A percentile compares a stretch with the other conserved stretches of the same genome.
Evolutionary conservation across 2,113 vertebrate genomes (phyloP).

Genomic region (Peromyscus polionotus): DNA sequence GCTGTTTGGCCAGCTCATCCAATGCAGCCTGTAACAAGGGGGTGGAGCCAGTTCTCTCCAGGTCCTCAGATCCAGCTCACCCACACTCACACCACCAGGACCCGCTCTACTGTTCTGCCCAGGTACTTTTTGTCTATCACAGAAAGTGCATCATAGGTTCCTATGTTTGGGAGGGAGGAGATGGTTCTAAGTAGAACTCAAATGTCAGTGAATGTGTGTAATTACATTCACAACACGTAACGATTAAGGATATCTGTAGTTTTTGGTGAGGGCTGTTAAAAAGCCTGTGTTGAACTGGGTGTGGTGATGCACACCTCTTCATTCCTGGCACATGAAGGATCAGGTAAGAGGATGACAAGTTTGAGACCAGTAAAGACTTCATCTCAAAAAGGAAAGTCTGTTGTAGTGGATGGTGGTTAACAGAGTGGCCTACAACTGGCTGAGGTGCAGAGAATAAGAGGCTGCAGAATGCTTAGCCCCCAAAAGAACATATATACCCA

Average conservation of each 20-base stretch:
- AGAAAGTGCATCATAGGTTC: neutral
- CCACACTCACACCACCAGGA: neutral
- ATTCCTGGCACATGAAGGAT: neutral
- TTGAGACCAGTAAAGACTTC: neutral
- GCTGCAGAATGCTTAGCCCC: neutral
- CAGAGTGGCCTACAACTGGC: neutral
- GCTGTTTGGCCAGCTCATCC: neutral
- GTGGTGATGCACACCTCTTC: neutral
- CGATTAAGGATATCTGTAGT: neutral
- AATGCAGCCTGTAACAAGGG: neutral
- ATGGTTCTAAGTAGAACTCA: neutral
- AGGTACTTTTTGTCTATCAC: neutral
- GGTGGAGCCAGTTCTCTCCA: neutral
- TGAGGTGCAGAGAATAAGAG: neutral
- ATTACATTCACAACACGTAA: neutral
- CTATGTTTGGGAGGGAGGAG: neutral
- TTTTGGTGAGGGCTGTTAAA: slow-evolving; percentile 13
- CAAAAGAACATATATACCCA: neutral
- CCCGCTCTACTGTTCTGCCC: neutral
- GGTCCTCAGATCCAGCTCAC: neutral
- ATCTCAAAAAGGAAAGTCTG: neutral
- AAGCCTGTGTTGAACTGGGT: neutral
- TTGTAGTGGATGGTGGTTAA: neutral
- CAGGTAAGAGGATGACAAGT: neutral
- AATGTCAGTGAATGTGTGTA: neutral